Base-by-base conservation (phyloP, 2,797 vertebrate species). In the Thalassophryne amazonica region DNA sequence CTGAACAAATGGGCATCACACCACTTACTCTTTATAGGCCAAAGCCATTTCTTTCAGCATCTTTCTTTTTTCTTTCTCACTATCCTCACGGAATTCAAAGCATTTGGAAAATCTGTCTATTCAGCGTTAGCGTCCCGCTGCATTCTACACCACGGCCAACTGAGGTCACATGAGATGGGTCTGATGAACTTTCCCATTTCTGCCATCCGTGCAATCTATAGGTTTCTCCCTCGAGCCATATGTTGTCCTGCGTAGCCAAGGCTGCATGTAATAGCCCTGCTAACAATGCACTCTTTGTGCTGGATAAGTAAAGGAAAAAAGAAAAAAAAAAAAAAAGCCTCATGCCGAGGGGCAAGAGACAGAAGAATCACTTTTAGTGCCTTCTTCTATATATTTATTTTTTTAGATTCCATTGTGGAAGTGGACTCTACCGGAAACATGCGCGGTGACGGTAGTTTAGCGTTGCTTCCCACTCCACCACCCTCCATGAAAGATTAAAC, bases 61-160 rank as follows among this genome's bases (percentile, higher is more conserved):
- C 90, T 87, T 85, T 42, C 71, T 66, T 76, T 76, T 83, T 72
- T 72, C 69, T 66, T 67, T 58, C 60, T 85, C 88, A 88, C 90
- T 87, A 85, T 92, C 90, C 90, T 92, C 93, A 94, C 92, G 87
- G 93, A 94, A 95, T 95, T 89, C 94, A 94, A 98, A 99, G 94
- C 95, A 96, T 96, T 97, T 93, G 94, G 94, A 96, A 98, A 97
- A 96, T 95, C 88, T 95, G 91, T 95, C 94, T 91, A 94, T 97
- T 96, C 93, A 96, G 87, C 89, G 27, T 10, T 81, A 78, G 90
- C 86, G 75, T 94, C 89, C 87, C 72, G 72, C 75, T 59, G 87
- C 89, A 89, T 90, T 92, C 89, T 93, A 89, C 80, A 86, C 69
- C 80, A 21, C 55, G 82, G 76, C 62, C 39, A 11, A 61, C 58